Conservation (phyloP, 2,113 vertebrate genomes). For the Chaetorhynchus papuensis region DNA sequence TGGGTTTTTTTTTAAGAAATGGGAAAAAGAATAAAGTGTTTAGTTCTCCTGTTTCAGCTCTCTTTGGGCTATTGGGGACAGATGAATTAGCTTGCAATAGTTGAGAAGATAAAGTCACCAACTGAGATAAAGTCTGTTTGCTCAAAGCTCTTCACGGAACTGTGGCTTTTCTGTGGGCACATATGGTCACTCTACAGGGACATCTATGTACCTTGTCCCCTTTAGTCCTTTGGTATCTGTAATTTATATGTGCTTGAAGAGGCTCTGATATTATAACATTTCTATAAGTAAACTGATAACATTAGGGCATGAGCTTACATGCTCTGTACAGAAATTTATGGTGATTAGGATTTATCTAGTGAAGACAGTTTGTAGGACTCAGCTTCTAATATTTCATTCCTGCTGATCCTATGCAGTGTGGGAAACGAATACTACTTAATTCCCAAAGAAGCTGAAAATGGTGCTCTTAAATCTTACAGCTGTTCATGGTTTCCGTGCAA, state of each 20-base stretch:
- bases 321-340: background rate
- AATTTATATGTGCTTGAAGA: background rate
- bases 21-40: constrained; percentile 15
- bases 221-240: background rate
- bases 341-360: background rate
- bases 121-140: background rate
- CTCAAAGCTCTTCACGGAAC: background rate
- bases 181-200: background rate
- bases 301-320: background rate
- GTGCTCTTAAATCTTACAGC: background rate
- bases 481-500: background rate
- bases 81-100: background rate
- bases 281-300: background rate
- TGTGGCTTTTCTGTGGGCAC: background rate
- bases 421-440: background rate
- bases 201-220: background rate
- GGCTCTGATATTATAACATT: background rate
- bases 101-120: background rate
- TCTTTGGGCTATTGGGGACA: background rate
- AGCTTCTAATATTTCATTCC: background rate
- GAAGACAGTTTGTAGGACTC: background rate
- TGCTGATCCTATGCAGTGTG: background rate
- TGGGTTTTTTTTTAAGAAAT: constrained; percentile 6
- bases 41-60: background rate
- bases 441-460: background rate